phyloP scores from a whole-genome alignment of 2,797 vertebrate species.

The Spinus olivaceus region DNA sequence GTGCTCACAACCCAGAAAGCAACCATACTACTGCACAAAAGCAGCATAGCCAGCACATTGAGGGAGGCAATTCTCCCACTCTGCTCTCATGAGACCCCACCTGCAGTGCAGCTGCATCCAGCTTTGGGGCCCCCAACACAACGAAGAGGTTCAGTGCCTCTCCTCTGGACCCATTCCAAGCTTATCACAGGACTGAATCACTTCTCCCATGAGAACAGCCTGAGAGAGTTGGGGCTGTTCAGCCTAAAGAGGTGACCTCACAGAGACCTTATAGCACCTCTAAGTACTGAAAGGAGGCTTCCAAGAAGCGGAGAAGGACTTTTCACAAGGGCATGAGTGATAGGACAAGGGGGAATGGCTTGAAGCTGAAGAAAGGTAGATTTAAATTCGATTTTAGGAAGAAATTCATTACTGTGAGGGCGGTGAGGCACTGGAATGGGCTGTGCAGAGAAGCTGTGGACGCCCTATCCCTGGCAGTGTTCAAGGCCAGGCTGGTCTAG shows the following conservation, averaged over 20 bases:
- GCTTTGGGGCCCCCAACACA: not conserved
- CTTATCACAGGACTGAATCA: not conserved
- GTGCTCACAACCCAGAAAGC: not conserved
- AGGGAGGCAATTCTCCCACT: not conserved
- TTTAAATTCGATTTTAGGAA: not conserved
- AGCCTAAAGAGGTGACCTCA: not conserved
- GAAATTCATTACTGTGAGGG: not conserved
- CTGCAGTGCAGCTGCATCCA: not conserved
- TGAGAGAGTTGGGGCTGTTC: not conserved
- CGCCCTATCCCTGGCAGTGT: no score
- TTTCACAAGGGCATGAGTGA: not conserved
- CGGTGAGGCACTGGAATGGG: not conserved
- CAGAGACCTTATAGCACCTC: not conserved
- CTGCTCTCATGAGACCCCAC: not conserved
- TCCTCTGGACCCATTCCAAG: not conserved
- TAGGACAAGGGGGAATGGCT: not conserved
- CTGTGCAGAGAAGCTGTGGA: not conserved
- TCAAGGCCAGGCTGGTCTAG: not conserved
- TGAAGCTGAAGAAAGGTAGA: not conserved
- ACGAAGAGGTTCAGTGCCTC: not conserved
- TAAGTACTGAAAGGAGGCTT: rapidly evolving
- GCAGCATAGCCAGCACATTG: rapidly evolving
- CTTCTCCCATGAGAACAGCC: not conserved
- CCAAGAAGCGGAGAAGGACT: not conserved
- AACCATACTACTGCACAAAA: not conserved